phyloP scores from a whole-genome alignment of 92 coral and sea anemone species.

The Paragorgia papillata region DNA sequence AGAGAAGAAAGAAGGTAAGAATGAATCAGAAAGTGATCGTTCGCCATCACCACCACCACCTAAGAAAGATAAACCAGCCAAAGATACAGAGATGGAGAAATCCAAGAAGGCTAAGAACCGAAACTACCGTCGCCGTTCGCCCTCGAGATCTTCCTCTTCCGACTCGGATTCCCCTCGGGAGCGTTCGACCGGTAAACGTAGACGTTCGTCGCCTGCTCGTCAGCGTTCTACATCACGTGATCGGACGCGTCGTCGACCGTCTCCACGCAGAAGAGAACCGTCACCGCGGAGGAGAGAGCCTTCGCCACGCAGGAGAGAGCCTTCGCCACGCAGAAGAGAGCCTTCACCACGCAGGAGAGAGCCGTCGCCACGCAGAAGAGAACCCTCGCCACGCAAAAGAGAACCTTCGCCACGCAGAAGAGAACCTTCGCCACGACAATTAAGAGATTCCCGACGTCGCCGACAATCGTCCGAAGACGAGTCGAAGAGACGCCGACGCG shows the following conservation, averaged over 20 bases:
- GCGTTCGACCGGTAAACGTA: slow-evolving; percentile 73
- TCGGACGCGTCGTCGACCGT: slow-evolving; percentile 9
- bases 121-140: slow-evolving; percentile 81
- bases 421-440: slow-evolving; percentile 20
- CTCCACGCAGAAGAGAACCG: slow-evolving; percentile 32
- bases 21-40: slow-evolving; percentile 62
- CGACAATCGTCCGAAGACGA: slow-evolving; percentile 48
- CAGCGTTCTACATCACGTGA: slow-evolving; percentile 8
- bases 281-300: slow-evolving; percentile 7
- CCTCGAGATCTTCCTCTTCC: slow-evolving; percentile 75
- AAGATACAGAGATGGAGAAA: slow-evolving; percentile 67
- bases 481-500: slow-evolving; percentile 31
- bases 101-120: slow-evolving; percentile 87
- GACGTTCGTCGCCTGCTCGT: slow-evolving; percentile 55
- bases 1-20: slow-evolving; percentile 33
- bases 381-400: slow-evolving; percentile 14
- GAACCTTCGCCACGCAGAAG: slow-evolving; percentile 21
- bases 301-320: slow-evolving; percentile 26
- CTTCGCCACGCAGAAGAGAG: slow-evolving; percentile 22
- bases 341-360: slow-evolving; percentile 31
- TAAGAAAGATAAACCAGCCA: slow-evolving; percentile 52
- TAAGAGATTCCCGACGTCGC: slow-evolving; percentile 21
- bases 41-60: slow-evolving; percentile 89
- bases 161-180: slow-evolving; percentile 60
- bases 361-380: slow-evolving; percentile 37